Base-by-base conservation (phyloP, 1,140 invertebrate genomes). In the Zelostemma sp. region DNA sequence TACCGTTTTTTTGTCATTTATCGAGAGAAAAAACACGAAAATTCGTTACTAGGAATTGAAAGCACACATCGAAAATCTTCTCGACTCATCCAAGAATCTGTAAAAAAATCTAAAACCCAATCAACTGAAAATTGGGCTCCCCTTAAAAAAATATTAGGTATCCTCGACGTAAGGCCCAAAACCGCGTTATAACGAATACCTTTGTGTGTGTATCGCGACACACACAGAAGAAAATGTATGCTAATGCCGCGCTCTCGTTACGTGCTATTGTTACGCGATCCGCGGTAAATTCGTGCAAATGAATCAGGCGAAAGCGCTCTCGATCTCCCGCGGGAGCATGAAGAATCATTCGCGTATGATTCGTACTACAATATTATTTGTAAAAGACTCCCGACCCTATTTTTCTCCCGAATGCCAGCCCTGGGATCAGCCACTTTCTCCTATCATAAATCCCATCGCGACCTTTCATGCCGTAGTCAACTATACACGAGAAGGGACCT, bases 241-340 rank as follows among this genome's bases (percentile, higher is more conserved):
- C 69, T 76, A 77, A 80, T 71, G 72, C 75, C 74, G 73, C 71
- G 81, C 78, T 80, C 78, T 83, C 79, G 74, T 82, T 84, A 83
- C 77, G 74, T 62, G 71, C 78, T 72, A 84, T 84, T 84, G 82
- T 84, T 82, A 75, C 77, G 59, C 57, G 65, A 67, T 67, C 61
- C 57, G 54, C 60, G 64, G 53, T 35, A 50, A 56, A 61, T 67
- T 68, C 61, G 45, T 33, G 41, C 56, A 72, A 66, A 67, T 72
- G 64, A 49, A 77, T 73, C 62, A 49, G 59, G 61, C 59, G 61
- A 66, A 72, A 72, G 53, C 49, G 51, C 35, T 28, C 40, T 45
- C 45, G 38, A 28, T 25, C 47, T 65, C 66, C 60, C 49, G 15
- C 43, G 54, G 63, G 66, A 57, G 16, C 43, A 62, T 58, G 56